A percentile compares a stretch with the other conserved stretches of the same genome.
Evolutionary conservation across 2,797 vertebrate species (phyloP).

Genomic region (Oreortyx pictus): DNA sequence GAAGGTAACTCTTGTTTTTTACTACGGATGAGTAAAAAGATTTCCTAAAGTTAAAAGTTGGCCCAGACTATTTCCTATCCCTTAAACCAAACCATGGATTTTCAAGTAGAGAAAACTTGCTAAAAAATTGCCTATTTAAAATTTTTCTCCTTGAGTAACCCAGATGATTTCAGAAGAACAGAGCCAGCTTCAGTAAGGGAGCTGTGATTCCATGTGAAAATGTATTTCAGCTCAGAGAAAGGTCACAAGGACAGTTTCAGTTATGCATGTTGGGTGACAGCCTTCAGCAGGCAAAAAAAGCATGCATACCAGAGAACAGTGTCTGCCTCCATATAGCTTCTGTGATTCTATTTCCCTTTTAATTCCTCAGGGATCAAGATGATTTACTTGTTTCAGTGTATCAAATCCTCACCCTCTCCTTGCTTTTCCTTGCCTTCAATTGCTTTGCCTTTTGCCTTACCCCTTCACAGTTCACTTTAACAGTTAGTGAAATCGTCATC

Average conservation of each 20-base stretch:
- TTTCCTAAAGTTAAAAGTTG: conserved; percentile 5
- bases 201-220: background rate
- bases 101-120: conserved; percentile 11
- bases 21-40: background rate
- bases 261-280: background rate
- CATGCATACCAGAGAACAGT: background rate
- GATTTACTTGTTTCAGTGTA: background rate
- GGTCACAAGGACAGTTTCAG: background rate
- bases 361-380: background rate
- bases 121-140: background rate
- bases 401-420: background rate
- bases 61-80: background rate
- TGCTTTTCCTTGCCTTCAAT: background rate
- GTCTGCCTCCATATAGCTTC: background rate
- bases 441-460: background rate
- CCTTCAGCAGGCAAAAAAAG: background rate
- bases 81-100: conserved; percentile 26
- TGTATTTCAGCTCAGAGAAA: background rate
- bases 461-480: background rate
- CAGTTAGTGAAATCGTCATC: background rate
- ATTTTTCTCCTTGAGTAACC: background rate
- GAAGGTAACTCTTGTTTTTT: background rate
- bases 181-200: rapidly evolving
- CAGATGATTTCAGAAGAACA: background rate
- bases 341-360: background rate